Conservation (phyloP, 2,113 vertebrate genomes). For the Antechinus stuartii region DNA sequence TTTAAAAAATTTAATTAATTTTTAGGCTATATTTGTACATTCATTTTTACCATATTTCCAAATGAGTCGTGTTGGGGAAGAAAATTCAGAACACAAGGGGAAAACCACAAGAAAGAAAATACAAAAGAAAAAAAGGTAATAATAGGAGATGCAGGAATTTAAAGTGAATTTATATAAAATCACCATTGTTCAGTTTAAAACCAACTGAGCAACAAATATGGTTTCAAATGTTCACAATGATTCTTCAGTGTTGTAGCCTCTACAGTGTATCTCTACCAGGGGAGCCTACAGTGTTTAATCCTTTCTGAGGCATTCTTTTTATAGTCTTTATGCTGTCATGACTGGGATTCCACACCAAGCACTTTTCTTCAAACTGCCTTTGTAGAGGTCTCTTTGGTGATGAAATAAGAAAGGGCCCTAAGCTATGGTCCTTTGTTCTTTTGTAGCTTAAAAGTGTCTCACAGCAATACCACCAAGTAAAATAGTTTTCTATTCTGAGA, state of each 20-base stretch:
- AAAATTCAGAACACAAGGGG: too few relatives aligned
- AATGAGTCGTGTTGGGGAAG: too few relatives aligned
- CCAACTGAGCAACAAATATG: constrained; percentile 45
- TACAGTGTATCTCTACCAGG: constrained; percentile 17
- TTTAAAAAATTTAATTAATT: too few relatives aligned
- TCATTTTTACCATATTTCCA: too few relatives aligned
- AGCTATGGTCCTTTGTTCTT: not conserved
- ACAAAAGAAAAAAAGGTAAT: too few relatives aligned
- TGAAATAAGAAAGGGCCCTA: not conserved
- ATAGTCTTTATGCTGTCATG: not conserved
- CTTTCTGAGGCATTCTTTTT: constrained; percentile 8
- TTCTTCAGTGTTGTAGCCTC: constrained; percentile 27
- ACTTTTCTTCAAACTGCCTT: constrained; percentile 19
- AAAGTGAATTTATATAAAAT: constrained; percentile 3
- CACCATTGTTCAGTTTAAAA: constrained; percentile 56
- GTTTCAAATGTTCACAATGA: constrained; percentile 40
- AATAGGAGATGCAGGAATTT: not conserved
- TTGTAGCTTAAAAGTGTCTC: constrained; percentile 16
- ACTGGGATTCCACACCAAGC: not conserved
- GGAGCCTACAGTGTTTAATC: constrained; percentile 13
- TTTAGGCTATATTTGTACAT: too few relatives aligned
- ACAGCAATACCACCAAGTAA: not conserved
- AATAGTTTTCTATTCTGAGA: constrained; percentile 20
- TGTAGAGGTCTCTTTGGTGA: constrained; percentile 32
- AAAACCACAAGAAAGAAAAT: too few relatives aligned